Evolutionary conservation across 2,113 vertebrate species (phyloP).

Genomic region (Sphyrna mokarran): DNA sequence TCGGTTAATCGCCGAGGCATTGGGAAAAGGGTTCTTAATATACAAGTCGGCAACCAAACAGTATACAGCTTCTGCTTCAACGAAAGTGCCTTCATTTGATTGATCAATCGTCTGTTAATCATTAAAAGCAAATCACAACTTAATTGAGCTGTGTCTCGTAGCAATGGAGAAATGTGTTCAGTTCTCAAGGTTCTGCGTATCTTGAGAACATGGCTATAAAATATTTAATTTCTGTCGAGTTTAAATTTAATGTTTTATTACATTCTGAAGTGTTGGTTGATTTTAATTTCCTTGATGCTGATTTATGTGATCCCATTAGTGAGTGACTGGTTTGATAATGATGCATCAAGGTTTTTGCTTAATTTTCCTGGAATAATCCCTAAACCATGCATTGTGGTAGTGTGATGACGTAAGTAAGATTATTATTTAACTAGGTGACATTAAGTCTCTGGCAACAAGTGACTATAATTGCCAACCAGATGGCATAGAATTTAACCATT

Average conservation of each 20-base stretch:
- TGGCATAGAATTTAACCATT: neutral
- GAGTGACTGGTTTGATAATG: neutral
- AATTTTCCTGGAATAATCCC: neutral
- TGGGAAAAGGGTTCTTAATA: neutral
- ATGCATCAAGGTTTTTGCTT: neutral
- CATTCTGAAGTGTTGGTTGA: neutral
- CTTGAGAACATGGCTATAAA: neutral
- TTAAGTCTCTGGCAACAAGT: neutral
- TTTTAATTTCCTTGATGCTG: neutral
- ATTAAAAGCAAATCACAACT: neutral
- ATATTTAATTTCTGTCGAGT: neutral
- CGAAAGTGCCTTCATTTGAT: neutral
- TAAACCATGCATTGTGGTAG: neutral
- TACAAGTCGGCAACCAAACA: neutral
- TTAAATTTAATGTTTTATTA: conserved; percentile 15
- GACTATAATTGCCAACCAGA: neutral
- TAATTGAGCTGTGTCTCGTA: neutral
- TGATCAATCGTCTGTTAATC: neutral
- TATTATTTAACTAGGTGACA: neutral
- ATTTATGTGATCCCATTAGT: neutral
- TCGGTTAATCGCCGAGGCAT: neutral
- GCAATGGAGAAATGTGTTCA: neutral
- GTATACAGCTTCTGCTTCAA: neutral
- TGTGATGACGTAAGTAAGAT: conserved; percentile 16
- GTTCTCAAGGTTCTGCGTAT: neutral